Evolutionary conservation across 2,113 vertebrate genomes (phyloP), one percentile per base, ranked within the genome.

Genomic region (Hippocampus comes): DNA sequence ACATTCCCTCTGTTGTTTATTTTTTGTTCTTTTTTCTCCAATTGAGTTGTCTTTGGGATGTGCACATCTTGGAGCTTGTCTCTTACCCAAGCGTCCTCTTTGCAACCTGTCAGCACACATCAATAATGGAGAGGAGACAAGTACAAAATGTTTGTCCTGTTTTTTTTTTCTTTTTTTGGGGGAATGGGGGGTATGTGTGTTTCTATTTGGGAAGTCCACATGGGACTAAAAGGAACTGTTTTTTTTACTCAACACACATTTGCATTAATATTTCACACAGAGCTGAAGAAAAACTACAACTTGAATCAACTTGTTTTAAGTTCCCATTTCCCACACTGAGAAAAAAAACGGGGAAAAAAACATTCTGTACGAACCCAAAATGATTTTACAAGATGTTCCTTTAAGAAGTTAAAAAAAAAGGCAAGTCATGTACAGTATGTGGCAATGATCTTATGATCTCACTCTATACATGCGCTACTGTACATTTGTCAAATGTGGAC

Each of bases 91-190:
- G 11, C n/a, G 15, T 48, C 42, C 17, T 34, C 46, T 43, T 23
- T 43, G 55, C 34, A 46, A 18, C 57, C 69, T 70, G 71, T 63
- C 74, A 63, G 67, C 69, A 51, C 38, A 38, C 66, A 82, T 83
- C 71, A 81, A 71, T 78, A 76, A 84, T 82, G 46, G 38, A 79
- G 51, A 48, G 2, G 64, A 72, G 72, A 77, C 63, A 41, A 42
- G 63, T 7, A 56, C 30, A 67, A 71, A 60, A 42, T 71, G 70
- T 51, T 61, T 23, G 57, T 68, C 43, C 43, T 41, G 74, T 72
- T 34, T 60, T 41, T 57, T 57, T 34, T 57, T 34, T 5, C 4
- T 34, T 34, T 34, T 55, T 55, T 2, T 10, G 21, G 42, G 43
- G 64, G 17, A 0, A 5, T 0, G 17, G 48, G 17, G 20, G 23